These are phyloP conservation scores for Menura novaehollandiae DNA, from an alignment of 2,113 vertebrate genomes.

Conservation along the genomic window DNA sequence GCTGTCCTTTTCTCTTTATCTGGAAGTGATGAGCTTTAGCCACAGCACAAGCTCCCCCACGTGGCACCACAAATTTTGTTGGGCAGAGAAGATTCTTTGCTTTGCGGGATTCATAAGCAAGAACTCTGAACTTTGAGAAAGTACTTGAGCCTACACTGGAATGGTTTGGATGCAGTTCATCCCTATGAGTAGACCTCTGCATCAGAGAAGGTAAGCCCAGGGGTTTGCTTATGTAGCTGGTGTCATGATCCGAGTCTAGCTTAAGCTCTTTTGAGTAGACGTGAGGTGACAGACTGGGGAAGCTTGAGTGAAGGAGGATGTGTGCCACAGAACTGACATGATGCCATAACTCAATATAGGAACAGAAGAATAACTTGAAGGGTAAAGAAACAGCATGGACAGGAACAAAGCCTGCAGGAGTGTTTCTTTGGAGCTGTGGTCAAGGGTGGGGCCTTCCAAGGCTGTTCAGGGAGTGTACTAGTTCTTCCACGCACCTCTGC, in stretches of 20 bases:
- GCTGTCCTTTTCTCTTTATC: not conserved
- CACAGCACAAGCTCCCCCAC: not conserved
- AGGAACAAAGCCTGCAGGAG: not conserved
- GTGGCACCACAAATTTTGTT: not conserved
- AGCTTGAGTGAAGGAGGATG: fast-evolving
- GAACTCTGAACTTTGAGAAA: not conserved
- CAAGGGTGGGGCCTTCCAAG: not conserved
- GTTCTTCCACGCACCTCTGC: not conserved
- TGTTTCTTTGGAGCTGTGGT: not conserved
- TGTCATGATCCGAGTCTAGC: too few species aligned
- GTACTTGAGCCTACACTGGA: fast-evolving
- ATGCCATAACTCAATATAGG: not conserved
- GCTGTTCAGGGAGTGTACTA: not conserved
- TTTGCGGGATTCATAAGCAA: not conserved
- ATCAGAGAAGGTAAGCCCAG: not conserved
- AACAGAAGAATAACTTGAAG: not conserved
- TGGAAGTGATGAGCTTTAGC: not conserved
- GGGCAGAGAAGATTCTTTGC: not conserved
- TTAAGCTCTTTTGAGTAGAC: not conserved
- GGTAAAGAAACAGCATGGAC: not conserved
- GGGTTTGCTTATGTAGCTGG: not conserved
- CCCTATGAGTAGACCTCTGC: not conserved
- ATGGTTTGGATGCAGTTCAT: not conserved
- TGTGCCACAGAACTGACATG: not conserved
- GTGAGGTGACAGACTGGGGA: not conserved